Base-by-base conservation (phyloP, 2,113 vertebrate species). In the Myxocyprinus asiaticus region DNA sequence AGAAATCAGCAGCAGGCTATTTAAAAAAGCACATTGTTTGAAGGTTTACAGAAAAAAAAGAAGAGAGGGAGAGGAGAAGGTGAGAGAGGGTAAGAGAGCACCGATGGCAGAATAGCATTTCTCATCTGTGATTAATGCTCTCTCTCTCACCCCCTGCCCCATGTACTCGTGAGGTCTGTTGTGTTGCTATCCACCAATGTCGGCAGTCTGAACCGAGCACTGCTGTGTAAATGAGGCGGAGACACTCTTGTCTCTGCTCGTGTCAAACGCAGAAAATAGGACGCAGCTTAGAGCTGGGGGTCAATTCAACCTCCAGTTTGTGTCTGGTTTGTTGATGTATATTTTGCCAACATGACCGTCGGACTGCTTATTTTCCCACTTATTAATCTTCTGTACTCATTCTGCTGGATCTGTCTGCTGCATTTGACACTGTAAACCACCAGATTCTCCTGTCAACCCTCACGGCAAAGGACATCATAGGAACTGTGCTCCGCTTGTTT, bases 91-190 rank as follows among this genome's bases (percentile, higher is more conserved):
- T 42, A 71, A 51, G 11, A 64, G 80, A 43, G 67, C 65, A 22
- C 12, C 44, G 66, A 79, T 79, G 70, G 61, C 58, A 48, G 67
- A 80, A 58, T 76, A 83, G 80, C 71, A 63, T 65, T 78, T 56
- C 65, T 69, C 65, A 74, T 69, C 76, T 51, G 74, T 82, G 80
- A 86, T 79, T 83, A 81, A 82, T 72, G 64, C 78, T 50, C 62
- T 63, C 33, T 7, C 55, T 45, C 55, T 74, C 77, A 67, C 82
- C 81, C 77, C 58, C 58, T 53, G 63, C 73, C 12, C 58, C 8
- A n/a, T 50, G 55, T 67, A 22, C 70, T 55, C 50, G 51, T 51
- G 61, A 81, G 83, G 71, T 76, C 80, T 43, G 17, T 17, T 67
- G 61, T 77, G 76, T 58, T 77, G 71, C 80, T 72, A 76, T 47